These are phyloP conservation scores for Acrobasis consociella DNA, from an alignment of 2,888 invertebrate genomes.

Conservation along the genomic window DNA sequence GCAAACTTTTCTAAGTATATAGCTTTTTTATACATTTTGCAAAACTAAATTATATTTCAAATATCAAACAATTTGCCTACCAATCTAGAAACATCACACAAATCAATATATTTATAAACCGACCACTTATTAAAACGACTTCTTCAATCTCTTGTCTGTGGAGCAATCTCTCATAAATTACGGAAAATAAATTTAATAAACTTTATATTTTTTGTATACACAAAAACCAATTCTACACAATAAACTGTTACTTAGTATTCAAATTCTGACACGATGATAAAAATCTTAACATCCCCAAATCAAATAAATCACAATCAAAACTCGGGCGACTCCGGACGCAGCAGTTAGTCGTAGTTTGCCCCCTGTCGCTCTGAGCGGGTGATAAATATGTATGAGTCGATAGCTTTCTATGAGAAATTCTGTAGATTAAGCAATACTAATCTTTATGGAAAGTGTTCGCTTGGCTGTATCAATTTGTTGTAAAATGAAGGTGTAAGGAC, in stretches of 20 bases:
- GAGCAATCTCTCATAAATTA: too few relatives aligned
- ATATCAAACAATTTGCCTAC: too few relatives aligned
- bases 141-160: too few relatives aligned
- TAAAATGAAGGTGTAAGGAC: background rate
- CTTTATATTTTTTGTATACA: too few relatives aligned
- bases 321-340: slow-evolving; percentile 5
- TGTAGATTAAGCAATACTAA: slow-evolving; percentile 10
- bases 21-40: too few relatives aligned
- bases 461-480: background rate
- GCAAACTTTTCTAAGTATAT: too few relatives aligned
- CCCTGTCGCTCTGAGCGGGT: slow-evolving; percentile 13
- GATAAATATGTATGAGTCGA: slow-evolving; percentile 18
- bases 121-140: too few relatives aligned
- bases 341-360: slow-evolving; percentile 2
- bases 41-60: too few relatives aligned
- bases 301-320: slow-evolving; percentile 12
- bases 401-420: slow-evolving; percentile 16
- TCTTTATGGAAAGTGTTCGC: slow-evolving; percentile 8
- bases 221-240: too few relatives aligned
- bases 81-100: too few relatives aligned
- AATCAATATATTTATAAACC: too few relatives aligned
- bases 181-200: too few relatives aligned
- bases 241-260: background rate
- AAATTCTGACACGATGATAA: background rate
- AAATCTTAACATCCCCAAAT: background rate